Evolutionary conservation across 2,113 vertebrate species (phyloP).

Genomic region (Balaeniceps rex): DNA sequence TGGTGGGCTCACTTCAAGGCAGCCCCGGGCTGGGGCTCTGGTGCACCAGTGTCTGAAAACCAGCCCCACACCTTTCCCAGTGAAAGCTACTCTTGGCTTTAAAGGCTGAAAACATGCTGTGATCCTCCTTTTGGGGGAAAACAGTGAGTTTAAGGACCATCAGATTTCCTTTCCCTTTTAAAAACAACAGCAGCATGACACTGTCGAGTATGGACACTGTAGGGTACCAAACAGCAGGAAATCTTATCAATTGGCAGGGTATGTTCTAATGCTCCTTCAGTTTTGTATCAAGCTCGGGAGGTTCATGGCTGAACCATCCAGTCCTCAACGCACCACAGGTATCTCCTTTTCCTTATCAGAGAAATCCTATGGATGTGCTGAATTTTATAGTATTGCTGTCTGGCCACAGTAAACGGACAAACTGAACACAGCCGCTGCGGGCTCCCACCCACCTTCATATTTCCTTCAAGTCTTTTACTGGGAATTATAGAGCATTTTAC

Average conservation of each 20-base stretch:
- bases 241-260: neutral
- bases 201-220: neutral
- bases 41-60: neutral
- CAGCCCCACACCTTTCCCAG: neutral
- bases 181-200: neutral
- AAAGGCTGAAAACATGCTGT: neutral
- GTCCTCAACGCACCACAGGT: neutral
- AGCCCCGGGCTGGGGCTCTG: neutral
- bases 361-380: neutral
- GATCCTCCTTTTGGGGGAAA: neutral
- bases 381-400: neutral
- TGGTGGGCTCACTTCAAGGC: neutral
- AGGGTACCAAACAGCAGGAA: neutral
- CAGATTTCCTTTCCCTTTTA: neutral
- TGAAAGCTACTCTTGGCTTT: neutral
- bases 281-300: neutral
- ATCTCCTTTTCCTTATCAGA: neutral
- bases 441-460: neutral
- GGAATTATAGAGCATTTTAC: neutral
- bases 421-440: neutral
- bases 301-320: neutral
- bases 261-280: neutral
- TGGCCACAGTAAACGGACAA: neutral
- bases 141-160: neutral
- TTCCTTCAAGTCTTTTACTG: neutral